These are phyloP conservation scores for Drosophila affinis DNA, from an alignment of 2,888 invertebrate species.

Conservation along the genomic window DNA sequence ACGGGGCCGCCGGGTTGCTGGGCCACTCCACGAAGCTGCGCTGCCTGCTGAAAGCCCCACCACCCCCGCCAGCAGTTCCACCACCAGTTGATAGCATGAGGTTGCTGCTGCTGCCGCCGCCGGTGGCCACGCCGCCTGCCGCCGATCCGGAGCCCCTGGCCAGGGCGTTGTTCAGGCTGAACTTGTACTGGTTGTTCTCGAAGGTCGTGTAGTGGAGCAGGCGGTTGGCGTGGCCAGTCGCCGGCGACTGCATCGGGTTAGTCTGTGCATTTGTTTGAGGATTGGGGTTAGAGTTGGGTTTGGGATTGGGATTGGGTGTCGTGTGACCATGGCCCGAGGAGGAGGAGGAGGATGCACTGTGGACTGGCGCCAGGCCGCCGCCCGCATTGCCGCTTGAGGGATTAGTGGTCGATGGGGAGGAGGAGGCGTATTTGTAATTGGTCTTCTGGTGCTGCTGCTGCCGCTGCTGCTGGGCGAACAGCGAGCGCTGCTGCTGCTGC, in stretches of 20 bases:
- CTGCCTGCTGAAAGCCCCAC: constrained; percentile 71
- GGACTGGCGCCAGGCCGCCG: constrained; percentile 78
- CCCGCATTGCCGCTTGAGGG: constrained; percentile 35
- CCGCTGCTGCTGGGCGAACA: constrained; percentile 79
- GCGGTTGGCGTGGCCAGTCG: constrained; percentile 66
- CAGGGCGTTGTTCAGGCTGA: constrained; percentile 83
- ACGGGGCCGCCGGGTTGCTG: constrained; percentile 80
- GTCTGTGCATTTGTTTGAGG: constrained; percentile 29
- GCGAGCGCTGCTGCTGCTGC: constrained; percentile 81
- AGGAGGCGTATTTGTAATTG: constrained; percentile 75
- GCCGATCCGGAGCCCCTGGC: constrained; percentile 55
- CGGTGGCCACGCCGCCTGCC: constrained; percentile 65
- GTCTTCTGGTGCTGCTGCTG: constrained; percentile 77
- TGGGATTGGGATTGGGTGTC: not conserved
- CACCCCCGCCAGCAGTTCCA: constrained; percentile 39
- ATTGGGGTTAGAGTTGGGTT: constrained; percentile 10
- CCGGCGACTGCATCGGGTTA: constrained; percentile 56
- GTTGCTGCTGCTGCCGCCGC: constrained; percentile 52
- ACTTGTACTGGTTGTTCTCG: constrained; percentile 84
- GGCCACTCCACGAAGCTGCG: constrained; percentile 82
- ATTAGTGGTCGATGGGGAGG: constrained; percentile 70
- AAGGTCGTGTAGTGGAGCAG: constrained; percentile 84
- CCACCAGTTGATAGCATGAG: constrained; percentile 17
- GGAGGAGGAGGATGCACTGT: constrained; percentile 63
- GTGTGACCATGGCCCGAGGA: constrained; percentile 28